Evolutionary conservation across 2,797 vertebrate genomes (phyloP), one percentile per base, ranked within the genome.

Genomic region (Muraenolepis orangiensis): DNA sequence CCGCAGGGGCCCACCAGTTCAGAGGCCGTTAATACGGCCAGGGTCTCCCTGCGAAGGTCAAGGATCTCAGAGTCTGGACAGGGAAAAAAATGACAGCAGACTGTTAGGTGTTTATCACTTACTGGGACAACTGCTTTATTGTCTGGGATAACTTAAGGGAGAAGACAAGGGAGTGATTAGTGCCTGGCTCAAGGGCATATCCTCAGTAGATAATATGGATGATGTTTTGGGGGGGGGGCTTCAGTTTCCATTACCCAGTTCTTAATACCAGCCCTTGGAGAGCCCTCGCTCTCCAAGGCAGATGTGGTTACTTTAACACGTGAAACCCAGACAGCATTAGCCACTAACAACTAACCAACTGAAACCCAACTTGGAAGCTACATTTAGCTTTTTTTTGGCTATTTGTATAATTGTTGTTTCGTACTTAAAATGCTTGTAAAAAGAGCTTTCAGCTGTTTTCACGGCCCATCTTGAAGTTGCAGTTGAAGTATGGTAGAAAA

Each of bases 1-100:
- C 86, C 76, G 40, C 85, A 69, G 18, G 90, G 76, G 0, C 78
- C 80, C 72, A 92, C 2, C 73, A 98, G 85, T 34, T 96, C 96
- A 1, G 95, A 98, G 66, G 86, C 87, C 46, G 84, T 80, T 76
- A 98, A 87, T 28, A 97, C 28, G 10, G 78, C 73, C 23, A 88
- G 78, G 4, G 92, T 76, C 28, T 94, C 90, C 26, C 89, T 85
- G 84, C 93, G 93, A 73, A 98, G 93, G 16, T 82, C 82, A 71
- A 76, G n/a, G 12, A 90, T 79, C 18, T 93, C 90, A 10, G 86
- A 83, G 77, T 86, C 94, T 95, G 87, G 72, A 90, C 14, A 10
- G 20, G 12, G 16, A 32, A 34, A 74, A 12, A 71, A 28, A 69
- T 23, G 6, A 42, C 20, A 23, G 16, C 0, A 73, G 66, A 40